These are phyloP conservation scores for Drosophila cardini DNA, from an alignment of 1,140 invertebrate genomes.

Conservation along the genomic window DNA sequence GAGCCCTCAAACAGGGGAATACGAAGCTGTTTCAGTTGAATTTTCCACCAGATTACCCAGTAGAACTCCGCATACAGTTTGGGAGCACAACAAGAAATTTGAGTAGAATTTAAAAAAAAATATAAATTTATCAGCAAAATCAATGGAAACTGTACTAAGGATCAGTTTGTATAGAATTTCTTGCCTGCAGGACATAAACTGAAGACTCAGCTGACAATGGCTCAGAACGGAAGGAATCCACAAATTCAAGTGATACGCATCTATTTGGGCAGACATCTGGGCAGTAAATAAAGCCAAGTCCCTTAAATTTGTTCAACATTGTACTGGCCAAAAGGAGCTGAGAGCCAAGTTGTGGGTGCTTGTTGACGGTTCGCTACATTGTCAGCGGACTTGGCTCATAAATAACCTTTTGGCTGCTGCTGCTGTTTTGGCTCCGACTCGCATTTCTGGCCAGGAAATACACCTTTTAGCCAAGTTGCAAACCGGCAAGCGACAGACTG, in stretches of 20 bases:
- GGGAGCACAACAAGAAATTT: too few relatives aligned
- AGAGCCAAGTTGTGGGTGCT: neutral
- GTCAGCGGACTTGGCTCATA: constrained; percentile 28
- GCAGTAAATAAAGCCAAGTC: constrained; percentile 9
- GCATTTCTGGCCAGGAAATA: constrained; percentile 37
- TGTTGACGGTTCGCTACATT: constrained; percentile 28
- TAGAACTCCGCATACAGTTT: too few relatives aligned
- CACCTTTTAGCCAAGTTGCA: constrained; percentile 43
- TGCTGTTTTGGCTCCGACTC: constrained; percentile 7
- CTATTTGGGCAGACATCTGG: neutral
- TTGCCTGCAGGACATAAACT: neutral
- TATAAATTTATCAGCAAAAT: too few relatives aligned
- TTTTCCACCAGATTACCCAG: too few relatives aligned
- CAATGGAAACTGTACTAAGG: neutral
- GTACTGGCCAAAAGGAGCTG: neutral
- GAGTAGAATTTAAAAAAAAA: too few relatives aligned
- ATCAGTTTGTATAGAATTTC: constrained; percentile 4
- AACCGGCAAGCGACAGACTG: constrained; percentile 26
- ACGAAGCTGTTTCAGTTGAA: too few relatives aligned
- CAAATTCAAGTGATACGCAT: constrained; percentile 11
- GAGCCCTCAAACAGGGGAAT: neutral
- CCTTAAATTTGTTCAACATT: constrained; percentile 24
- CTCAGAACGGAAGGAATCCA: neutral
- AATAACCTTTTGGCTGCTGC: constrained; percentile 39
- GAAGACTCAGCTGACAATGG: constrained; percentile 12